Evolutionary conservation across 2,113 vertebrate species (phyloP).

Genomic region (Malaclemys terrapin): DNA sequence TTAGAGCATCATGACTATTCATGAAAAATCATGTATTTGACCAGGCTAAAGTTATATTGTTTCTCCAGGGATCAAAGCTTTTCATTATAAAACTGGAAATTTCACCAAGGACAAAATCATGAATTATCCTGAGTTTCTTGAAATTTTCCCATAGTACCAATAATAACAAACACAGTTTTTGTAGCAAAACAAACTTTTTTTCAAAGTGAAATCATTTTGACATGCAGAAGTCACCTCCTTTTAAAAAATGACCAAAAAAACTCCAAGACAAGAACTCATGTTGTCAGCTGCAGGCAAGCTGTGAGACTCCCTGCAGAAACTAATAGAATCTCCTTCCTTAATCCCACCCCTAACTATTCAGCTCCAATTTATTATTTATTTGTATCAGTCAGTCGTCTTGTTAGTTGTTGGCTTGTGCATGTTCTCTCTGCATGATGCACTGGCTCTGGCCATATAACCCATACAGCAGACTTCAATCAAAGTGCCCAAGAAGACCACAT

Average conservation of each 20-base stretch:
- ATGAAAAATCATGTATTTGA: background rate
- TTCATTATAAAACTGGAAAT: background rate
- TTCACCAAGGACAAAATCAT: background rate
- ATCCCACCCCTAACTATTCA: background rate
- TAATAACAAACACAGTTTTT: background rate
- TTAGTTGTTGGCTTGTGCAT: background rate
- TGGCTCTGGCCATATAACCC: background rate
- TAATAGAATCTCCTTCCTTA: background rate
- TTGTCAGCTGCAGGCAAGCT: background rate
- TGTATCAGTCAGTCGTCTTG: background rate
- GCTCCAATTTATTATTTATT: background rate
- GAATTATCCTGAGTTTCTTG: background rate
- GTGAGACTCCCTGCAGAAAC: background rate
- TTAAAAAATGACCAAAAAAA: background rate
- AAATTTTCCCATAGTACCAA: background rate
- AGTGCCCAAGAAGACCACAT: too few relatives aligned
- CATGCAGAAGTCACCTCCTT: background rate
- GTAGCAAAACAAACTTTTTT: background rate
- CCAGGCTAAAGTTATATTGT: background rate
- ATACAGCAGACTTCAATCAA: too few relatives aligned
- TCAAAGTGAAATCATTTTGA: background rate
- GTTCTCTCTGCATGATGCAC: background rate
- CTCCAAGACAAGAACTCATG: background rate
- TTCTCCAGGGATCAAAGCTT: too few relatives aligned
- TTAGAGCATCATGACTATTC: too few relatives aligned